A percentile compares a stretch with the other conserved stretches of the same genome.
Evolutionary conservation across 2,888 invertebrate genomes (phyloP).

Genomic region (Chloroclystis v-ata): DNA sequence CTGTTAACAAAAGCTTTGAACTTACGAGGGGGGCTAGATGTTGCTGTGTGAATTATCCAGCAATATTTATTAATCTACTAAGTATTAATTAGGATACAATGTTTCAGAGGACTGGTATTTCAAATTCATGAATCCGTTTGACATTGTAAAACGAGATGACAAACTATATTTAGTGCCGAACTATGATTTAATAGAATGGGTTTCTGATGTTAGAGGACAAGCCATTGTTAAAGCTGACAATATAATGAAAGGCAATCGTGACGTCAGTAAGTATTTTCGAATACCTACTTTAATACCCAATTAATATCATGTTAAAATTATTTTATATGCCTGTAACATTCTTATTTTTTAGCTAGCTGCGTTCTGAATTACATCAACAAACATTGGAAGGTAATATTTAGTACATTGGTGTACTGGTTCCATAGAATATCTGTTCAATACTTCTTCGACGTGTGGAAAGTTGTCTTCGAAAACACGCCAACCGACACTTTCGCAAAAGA

Average conservation of each 20-base stretch:
- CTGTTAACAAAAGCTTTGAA: too few species aligned
- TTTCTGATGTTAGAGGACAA: conserved; percentile 7
- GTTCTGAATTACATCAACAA: conserved; percentile 30
- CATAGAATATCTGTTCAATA: conserved; percentile 36
- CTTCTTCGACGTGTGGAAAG: conserved; percentile 30
- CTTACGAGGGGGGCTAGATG: too few species aligned
- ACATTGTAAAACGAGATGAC: conserved; percentile 11
- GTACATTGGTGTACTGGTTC: conserved; percentile 35
- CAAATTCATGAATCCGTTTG: conserved; percentile 15
- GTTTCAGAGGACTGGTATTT: conserved; percentile 25
- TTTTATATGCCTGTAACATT: too few species aligned
- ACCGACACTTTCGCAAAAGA: conserved; percentile 38
- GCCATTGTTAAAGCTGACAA: conserved; percentile 13
- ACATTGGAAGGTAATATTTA: conserved; percentile 36
- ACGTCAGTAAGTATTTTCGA: conserved; percentile 21
- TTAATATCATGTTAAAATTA: too few species aligned
- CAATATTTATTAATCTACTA: too few species aligned
- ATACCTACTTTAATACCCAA: too few species aligned
- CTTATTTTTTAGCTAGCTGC: conserved; percentile 24
- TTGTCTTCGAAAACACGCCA: conserved; percentile 37
- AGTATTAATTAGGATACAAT: too few species aligned
- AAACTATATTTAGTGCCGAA: conserved; percentile 13
- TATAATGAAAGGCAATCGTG: conserved; percentile 7
- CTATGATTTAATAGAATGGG: conserved; percentile 13
- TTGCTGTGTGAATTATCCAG: too few species aligned